Base-by-base conservation (phyloP, 2,888 invertebrate genomes). In the Epirrhoe alternata region DNA sequence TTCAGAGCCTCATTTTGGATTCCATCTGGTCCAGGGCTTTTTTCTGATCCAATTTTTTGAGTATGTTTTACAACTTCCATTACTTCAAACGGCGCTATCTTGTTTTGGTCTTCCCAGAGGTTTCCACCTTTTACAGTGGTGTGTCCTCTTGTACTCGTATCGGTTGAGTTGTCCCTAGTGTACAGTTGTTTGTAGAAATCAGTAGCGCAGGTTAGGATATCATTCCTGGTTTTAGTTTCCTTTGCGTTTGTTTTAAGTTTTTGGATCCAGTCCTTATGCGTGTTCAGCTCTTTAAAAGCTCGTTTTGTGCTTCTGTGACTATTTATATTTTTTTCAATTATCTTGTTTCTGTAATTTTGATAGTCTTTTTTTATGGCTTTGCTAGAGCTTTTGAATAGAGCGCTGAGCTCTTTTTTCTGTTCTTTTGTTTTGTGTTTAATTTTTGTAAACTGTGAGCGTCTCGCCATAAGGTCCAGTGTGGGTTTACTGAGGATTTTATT, bases 311-410 rank as follows among this genome's bases (percentile, higher is more conserved):
- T 55, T 10, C 55, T 8, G 24, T 12, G 6, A 1, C 16, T 1
- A 14, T 0, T 14, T 35, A 53, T 2, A 5, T 16, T 16, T 14
- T 35, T 35, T 35, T 42, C 24, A 1, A 42, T 55, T 24, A 42
- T 42, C 0, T 42, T 10, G 6, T 6, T 12, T 42, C 55, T 55
- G 24, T 55, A 16, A 0, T 55, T 12, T 0, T 42, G 38, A 12
- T 38, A 42, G 12, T 55, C 42, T 10, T 38, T 42, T 42, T 38
- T 55, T 14, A 55, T 38, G 0, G 17, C 0, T 55, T 55, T 55
- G 12, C 12, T 42, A n/a, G 42, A 42, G 24, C 6, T 1, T 42
- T 55, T 55, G 24, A 24, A 55, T 6, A 55, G 5, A 10, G 12
- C 1, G 0, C n/a, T 12, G 1, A 55, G 55, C 10, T 42, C 12